These are phyloP conservation scores for Mustelus asterias DNA, from an alignment of 2,113 vertebrate genomes.

Conservation along the genomic window DNA sequence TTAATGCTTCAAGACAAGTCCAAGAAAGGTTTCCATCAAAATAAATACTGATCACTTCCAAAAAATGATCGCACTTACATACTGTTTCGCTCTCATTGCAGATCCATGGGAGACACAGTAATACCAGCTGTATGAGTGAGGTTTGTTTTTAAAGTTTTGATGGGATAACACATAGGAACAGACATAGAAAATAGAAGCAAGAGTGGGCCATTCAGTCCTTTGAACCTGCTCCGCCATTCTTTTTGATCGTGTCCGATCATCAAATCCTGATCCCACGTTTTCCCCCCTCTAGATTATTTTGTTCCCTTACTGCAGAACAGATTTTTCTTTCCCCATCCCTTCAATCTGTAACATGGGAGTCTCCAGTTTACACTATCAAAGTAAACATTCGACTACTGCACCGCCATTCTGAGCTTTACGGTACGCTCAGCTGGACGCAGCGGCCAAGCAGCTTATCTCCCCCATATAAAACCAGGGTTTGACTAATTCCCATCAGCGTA, in stretches of 20 bases:
- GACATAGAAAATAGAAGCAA: too few species aligned
- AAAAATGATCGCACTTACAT: background rate
- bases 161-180: background rate
- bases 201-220: too few species aligned
- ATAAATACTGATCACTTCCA: background rate
- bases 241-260: too few species aligned
- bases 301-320: too few species aligned
- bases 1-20: background rate
- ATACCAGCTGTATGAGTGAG: background rate
- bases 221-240: too few species aligned
- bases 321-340: background rate
- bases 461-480: background rate
- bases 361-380: background rate
- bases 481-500: background rate
- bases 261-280: too few species aligned
- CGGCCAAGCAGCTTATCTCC: background rate
- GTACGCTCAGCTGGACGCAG: background rate
- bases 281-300: too few species aligned
- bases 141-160: background rate
- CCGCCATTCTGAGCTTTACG: background rate
- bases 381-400: background rate
- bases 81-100: background rate
- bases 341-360: background rate
- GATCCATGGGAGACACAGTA: background rate
- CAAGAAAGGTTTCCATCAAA: background rate